Conservation (phyloP, 2,113 vertebrate species). For the Amia ocellicauda region DNA sequence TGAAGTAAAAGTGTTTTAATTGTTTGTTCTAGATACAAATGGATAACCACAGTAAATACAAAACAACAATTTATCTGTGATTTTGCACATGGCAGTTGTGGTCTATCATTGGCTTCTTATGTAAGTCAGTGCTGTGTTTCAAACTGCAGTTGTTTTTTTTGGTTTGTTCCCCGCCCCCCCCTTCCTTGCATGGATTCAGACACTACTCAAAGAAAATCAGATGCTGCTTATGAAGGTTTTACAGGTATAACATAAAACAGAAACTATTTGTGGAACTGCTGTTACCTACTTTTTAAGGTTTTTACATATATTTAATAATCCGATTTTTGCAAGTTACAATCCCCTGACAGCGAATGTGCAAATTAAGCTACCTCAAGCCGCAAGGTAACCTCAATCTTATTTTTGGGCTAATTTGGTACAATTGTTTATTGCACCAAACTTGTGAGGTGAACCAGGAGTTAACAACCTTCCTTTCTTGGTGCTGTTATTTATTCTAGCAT, state of each 20-base stretch:
- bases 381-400: background rate
- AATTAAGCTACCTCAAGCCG: background rate
- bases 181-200: too few species aligned
- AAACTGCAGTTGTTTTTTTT: too few species aligned
- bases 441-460: slow-evolving; percentile 27
- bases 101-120: too few species aligned
- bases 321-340: background rate
- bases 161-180: too few species aligned
- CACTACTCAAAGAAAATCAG: too few species aligned
- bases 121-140: too few species aligned
- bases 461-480: slow-evolving; percentile 23
- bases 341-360: background rate
- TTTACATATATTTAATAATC: background rate
- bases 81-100: too few species aligned
- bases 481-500: slow-evolving; percentile 42
- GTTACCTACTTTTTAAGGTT: too few species aligned
- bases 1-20: background rate
- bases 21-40: background rate
- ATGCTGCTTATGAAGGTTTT: too few species aligned
- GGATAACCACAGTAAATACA: background rate
- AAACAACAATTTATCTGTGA: too few species aligned
- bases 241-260: too few species aligned
- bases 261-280: background rate
- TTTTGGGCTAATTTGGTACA: slow-evolving; percentile 8
- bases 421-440: slow-evolving; percentile 1